These are phyloP conservation scores for Dendrolimus pini DNA, from an alignment of 2,888 invertebrate genomes.

Conservation along the genomic window DNA sequence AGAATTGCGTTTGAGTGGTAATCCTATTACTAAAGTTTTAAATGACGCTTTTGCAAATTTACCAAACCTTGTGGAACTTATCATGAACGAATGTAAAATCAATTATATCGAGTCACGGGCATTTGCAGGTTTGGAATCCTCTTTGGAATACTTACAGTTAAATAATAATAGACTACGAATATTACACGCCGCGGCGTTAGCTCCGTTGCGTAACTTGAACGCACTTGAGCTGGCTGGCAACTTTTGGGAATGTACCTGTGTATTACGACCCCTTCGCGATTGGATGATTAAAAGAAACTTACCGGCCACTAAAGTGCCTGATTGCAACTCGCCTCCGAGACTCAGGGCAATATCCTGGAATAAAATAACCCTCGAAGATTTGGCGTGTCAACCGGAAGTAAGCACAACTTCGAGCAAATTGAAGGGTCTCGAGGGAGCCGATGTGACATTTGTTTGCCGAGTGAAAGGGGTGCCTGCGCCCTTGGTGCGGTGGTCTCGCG, in stretches of 20 bases:
- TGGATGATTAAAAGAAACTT: slow-evolving; percentile 89
- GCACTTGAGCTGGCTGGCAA: slow-evolving; percentile 87
- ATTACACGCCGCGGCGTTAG: slow-evolving; percentile 80
- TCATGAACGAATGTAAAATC: slow-evolving; percentile 84
- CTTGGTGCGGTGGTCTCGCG: slow-evolving; percentile 83
- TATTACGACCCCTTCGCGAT: slow-evolving; percentile 82
- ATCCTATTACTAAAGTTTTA: slow-evolving; percentile 82
- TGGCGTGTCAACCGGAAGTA: slow-evolving; percentile 86
- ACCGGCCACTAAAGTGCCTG: slow-evolving; percentile 80
- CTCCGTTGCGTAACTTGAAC: slow-evolving; percentile 81
- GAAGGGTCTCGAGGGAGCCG: slow-evolving; percentile 82
- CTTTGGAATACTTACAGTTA: slow-evolving; percentile 85
- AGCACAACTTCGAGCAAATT: slow-evolving; percentile 76
- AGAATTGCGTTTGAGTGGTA: slow-evolving; percentile 84
- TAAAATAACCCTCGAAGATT: slow-evolving; percentile 85
- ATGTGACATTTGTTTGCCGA: slow-evolving; percentile 83
- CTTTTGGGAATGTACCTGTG: slow-evolving; percentile 90
- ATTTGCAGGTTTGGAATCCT: slow-evolving; percentile 83
- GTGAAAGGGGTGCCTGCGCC: slow-evolving; percentile 85
- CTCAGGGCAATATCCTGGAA: slow-evolving; percentile 83
- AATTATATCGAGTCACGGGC: slow-evolving; percentile 81
- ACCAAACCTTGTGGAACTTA: slow-evolving; percentile 82
- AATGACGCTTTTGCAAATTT: slow-evolving; percentile 82
- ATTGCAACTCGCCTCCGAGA: slow-evolving; percentile 81
- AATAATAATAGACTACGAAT: slow-evolving; percentile 84